These are phyloP conservation scores for Drosophila kokeensis DNA, from an alignment of 2,888 invertebrate species.

Conservation along the genomic window DNA sequence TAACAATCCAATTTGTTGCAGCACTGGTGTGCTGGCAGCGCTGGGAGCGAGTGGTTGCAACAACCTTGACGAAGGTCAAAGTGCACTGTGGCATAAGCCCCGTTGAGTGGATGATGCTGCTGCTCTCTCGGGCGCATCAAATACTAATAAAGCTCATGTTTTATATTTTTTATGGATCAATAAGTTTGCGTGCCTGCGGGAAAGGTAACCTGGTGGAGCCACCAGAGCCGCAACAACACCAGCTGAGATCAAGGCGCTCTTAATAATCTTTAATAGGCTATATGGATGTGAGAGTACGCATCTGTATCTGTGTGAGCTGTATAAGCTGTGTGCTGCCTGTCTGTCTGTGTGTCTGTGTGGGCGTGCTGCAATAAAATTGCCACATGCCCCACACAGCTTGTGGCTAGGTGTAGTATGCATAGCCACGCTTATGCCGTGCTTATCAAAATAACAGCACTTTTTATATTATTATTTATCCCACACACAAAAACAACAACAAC, in stretches of 20 bases:
- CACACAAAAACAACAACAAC: slow-evolving; percentile 9
- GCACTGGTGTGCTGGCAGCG: not conserved
- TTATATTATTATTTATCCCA: slow-evolving; percentile 53
- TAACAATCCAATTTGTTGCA: slow-evolving; percentile 8
- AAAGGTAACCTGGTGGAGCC: not conserved
- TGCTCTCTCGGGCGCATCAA: slow-evolving; percentile 57
- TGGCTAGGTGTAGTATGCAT: slow-evolving; percentile 46
- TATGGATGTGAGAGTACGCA: slow-evolving; percentile 27
- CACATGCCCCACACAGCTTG: slow-evolving; percentile 44
- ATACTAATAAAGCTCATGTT: slow-evolving; percentile 74
- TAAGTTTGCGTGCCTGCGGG: slow-evolving; percentile 65
- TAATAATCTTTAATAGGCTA: slow-evolving; percentile 78
- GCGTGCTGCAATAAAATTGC: slow-evolving; percentile 57
- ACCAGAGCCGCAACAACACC: slow-evolving; percentile 27
- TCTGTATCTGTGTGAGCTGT: slow-evolving; percentile 15
- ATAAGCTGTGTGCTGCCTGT: not conserved
- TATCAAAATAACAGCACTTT: slow-evolving; percentile 57
- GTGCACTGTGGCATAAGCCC: slow-evolving; percentile 34
- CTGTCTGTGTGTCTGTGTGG: slow-evolving; percentile 22
- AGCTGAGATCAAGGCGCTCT: slow-evolving; percentile 74
- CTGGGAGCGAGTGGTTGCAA: slow-evolving; percentile 37
- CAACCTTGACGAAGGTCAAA: slow-evolving; percentile 74
- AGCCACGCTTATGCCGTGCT: slow-evolving; percentile 46
- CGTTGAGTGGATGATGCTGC: slow-evolving; percentile 47
- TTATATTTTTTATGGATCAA: slow-evolving; percentile 78